Base-by-base conservation (phyloP, 2,888 invertebrate genomes). In the Resseliella maxima region DNA sequence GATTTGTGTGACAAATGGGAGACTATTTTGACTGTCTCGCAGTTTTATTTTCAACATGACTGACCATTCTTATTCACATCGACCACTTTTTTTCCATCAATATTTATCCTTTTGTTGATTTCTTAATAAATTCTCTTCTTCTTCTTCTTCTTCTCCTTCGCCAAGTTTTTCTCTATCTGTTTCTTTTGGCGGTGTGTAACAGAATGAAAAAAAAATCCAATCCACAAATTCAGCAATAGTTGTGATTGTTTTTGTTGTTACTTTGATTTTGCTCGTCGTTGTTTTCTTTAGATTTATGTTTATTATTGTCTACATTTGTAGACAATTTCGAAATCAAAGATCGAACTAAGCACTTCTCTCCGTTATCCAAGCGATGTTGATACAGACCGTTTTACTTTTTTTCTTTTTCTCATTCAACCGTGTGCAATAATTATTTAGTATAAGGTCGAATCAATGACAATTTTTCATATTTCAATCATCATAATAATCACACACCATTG, bases 1-100 rank as follows among this genome's bases (percentile, higher is more conserved):
- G 59, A 59, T 59, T 59, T 59, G 59, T n/a, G n/a, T 59, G 59
- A 59, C 12, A 59, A 59, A 59, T 59, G 24, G n/a, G 59, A n/a
- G 15, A 59, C 59, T 8, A 59, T 59, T 59, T 24, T 24, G 59
- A 59, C 15, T 59, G 59, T 59, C 12, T 59, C 59, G 59, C 59
- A n/a, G 59, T 59, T 59, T 59, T 59, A 24, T 59, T 24, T 59
- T 59, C 59, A 24, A 50, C 46, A 50, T 50, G 46, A 50, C 59
- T n/a, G 59, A 0, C 59, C 59, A 50, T 2, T 50, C 21, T 10
- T 18, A 18, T 50, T 50, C 21, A 6, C 10, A 50, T 50, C 50
- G 21, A 59, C 12, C 41, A 41, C 5, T 41, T 12, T 41, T 12
- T 59, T 24, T 59, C 15, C 24, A 6, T 59, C 59, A 5, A n/a